Percentiles rank a stretch among this genome's conserved stretches.
phyloP scores from a whole-genome alignment of 2,797 vertebrate genomes.

The Ptychobarbus kaznakovi region DNA sequence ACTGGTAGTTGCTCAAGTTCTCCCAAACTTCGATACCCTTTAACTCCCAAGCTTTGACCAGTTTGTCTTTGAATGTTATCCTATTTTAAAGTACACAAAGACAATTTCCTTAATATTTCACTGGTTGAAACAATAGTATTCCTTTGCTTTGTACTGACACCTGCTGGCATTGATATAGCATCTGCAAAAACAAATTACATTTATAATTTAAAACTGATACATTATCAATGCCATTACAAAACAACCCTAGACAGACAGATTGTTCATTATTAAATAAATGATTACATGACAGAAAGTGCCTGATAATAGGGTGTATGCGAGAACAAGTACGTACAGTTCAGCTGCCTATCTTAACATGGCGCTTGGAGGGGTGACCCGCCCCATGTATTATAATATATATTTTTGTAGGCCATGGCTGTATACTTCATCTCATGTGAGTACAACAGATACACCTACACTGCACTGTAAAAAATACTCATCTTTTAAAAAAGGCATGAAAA shows the following conservation, averaged over 20 bases:
- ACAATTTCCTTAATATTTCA: background rate
- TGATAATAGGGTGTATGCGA: background rate
- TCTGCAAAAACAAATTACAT: background rate
- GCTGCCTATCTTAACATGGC: background rate
- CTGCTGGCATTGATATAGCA: background rate
- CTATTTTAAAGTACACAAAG: background rate
- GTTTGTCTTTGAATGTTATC: background rate
- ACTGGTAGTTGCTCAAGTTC: background rate
- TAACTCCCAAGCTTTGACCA: background rate
- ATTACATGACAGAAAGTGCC: background rate
- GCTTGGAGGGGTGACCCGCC: background rate
- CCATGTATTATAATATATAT: background rate
- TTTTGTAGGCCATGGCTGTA: background rate
- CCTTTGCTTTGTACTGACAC: background rate
- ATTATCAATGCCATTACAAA: background rate
- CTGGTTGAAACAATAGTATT: background rate
- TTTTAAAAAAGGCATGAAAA: background rate
- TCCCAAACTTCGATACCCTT: background rate
- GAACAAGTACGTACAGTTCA: background rate
- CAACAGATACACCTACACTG: background rate
- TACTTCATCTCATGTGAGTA: background rate
- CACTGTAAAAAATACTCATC: background rate
- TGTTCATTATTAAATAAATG: background rate
- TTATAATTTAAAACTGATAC: background rate
- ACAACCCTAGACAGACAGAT: background rate